A percentile compares a stretch with the other conserved stretches of the same genome.
These are phyloP conservation scores for Gobio gobio DNA, from an alignment of 2,113 vertebrate genomes.

Conservation along the genomic window DNA sequence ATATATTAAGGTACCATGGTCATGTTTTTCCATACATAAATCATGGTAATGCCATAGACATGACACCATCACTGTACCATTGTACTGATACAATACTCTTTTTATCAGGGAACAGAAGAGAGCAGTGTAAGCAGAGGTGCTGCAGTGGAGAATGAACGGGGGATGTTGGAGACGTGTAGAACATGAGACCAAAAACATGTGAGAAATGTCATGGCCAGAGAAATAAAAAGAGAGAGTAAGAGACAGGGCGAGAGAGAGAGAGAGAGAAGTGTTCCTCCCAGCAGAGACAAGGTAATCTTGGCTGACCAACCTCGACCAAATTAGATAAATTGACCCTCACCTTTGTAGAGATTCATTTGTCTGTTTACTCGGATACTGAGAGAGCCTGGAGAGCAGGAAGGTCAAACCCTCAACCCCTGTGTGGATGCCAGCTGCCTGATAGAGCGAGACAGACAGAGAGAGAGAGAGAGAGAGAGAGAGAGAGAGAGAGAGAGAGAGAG, in stretches of 20 bases:
- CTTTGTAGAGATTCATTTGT: slow-evolving; percentile 56
- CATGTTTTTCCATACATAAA: too few species aligned
- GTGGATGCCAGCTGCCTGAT: slow-evolving; percentile 52
- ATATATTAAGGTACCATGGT: too few species aligned
- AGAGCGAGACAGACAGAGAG: slow-evolving; percentile 17
- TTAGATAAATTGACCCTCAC: slow-evolving; percentile 51
- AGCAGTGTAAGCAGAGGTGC: neutral
- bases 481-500: neutral
- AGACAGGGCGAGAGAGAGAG: neutral
- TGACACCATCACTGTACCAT: neutral
- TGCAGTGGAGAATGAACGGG: neutral
- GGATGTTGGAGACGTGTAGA: neutral
- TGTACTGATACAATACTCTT: neutral
- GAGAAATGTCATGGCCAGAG: neutral
- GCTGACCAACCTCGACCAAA: slow-evolving; percentile 46
- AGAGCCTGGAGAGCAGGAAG: slow-evolving; percentile 55
- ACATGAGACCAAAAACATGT: neutral
- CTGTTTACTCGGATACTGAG: slow-evolving; percentile 51
- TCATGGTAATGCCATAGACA: too few species aligned
- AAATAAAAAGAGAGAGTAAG: neutral
- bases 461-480: slow-evolving; percentile 46
- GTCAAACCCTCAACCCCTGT: slow-evolving; percentile 54
- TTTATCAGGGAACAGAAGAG: neutral
- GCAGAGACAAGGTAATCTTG: slow-evolving; percentile 44
- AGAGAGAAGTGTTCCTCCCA: slow-evolving; percentile 34